Evolutionary conservation across 2,113 vertebrate species (phyloP).

Genomic region (Etheostoma spectabile): DNA sequence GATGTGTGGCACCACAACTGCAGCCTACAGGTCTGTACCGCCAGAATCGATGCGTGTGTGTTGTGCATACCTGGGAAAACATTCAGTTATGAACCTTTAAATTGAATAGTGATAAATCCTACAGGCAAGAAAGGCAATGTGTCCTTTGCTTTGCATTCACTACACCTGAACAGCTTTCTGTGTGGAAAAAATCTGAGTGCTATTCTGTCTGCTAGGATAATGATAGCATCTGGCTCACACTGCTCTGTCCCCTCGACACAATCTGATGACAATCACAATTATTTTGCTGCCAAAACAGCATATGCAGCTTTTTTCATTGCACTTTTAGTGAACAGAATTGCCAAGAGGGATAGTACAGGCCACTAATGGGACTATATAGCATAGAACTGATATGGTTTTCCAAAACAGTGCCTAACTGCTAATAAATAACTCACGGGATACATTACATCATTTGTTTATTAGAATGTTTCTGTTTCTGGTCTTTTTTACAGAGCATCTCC

Average conservation of each 20-base stretch:
- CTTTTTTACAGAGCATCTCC: constrained; percentile 43
- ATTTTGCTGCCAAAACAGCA: constrained; percentile 30
- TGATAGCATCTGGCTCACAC: constrained; percentile 31
- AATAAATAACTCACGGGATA: constrained; percentile 9
- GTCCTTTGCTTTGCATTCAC: neutral
- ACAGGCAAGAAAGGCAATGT: constrained; percentile 23
- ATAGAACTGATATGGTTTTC: constrained; percentile 15
- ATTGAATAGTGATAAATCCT: neutral
- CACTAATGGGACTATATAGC: constrained; percentile 14
- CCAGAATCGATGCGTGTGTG: constrained; percentile 17
- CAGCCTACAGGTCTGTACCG: constrained; percentile 77
- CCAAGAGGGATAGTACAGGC: constrained; percentile 24
- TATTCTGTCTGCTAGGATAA: constrained; percentile 20
- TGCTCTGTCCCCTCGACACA: constrained; percentile 1
- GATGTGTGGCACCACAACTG: constrained; percentile 66
- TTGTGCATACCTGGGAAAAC: neutral
- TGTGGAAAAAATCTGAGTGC: constrained; percentile 16
- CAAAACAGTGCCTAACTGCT: constrained; percentile 12
- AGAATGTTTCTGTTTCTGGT: constrained; percentile 38
- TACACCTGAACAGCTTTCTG: constrained; percentile 18
- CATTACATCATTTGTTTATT: constrained; percentile 47
- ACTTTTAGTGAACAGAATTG: constrained; percentile 33
- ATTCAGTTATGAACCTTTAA: neutral
- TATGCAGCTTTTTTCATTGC: neutral
- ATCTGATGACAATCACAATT: constrained; percentile 34